Evolutionary conservation across 92 coral and sea anemone genomes (phyloP), one percentile per base, ranked within the genome.

Genomic region (Epizoanthus rinbou): DNA sequence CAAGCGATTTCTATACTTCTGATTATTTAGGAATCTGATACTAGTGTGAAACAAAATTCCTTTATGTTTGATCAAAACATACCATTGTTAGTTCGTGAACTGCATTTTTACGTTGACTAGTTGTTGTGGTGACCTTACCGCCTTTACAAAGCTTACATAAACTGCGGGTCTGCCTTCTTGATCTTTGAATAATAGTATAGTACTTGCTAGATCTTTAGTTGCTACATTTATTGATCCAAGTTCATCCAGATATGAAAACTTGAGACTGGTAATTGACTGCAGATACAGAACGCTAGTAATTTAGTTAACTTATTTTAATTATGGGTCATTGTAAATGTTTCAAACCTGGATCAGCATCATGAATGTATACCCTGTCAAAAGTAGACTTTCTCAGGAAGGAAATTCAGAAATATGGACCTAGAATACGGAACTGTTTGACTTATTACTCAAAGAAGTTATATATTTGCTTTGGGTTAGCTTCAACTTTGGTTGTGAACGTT

Each of bases 1-100:
- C 99, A 93, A 91, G 94, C 83, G 63, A 7, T 8, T 74, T 59
- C 21, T 50, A 71, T 76, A 58, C 17, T 13, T 43, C 84, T 73
- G 45, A 15, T 10, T 64, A 6, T 19, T 17, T 39, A 14, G 33
- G 21, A 72, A 33, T 37, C 28, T 22, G 8, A 57, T 57, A 28
- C 31, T 54, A 6, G 17, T 14, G 28, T 25, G 25, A 11, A 54
- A 37, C 5, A 54, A 59, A 28, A 65, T 54, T 52, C 35, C 35
- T 76, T 60, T n/a, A 8, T 79, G 18, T 3, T 67, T 80, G 57
- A 50, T 65, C 25, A 18, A 52, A 21, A 21, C 3, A 3, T 13
- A 18, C 24, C 2, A 45, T 19, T 47, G 9, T 22, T 37, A 6
- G 52, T 28, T 54, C 21, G 28, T 52, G 14, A 54, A 37, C 66